These are phyloP conservation scores for Oryzias dopingdopingensis DNA, from an alignment of 2,797 vertebrate genomes.

Conservation along the genomic window DNA sequence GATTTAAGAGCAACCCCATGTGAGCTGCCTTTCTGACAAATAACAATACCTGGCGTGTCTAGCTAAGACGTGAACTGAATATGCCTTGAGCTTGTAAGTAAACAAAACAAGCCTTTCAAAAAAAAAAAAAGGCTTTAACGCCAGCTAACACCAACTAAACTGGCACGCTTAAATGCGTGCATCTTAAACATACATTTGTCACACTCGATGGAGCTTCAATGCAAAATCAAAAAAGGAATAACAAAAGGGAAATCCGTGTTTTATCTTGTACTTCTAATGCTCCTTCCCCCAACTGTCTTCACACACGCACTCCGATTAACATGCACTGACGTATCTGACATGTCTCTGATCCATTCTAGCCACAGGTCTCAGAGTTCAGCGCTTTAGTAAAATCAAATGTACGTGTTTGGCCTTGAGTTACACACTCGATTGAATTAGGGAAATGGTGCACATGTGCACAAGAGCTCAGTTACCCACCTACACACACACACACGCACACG, in stretches of 20 bases:
- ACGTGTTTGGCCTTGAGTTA: slow-evolving; percentile 71
- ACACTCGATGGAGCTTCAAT: slow-evolving; percentile 26
- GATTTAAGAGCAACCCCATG: slow-evolving; percentile 2
- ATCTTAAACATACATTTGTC: slow-evolving; percentile 25
- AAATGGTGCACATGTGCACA: slow-evolving; percentile 43
- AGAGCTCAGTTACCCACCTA: slow-evolving; percentile 15
- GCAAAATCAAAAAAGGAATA: slow-evolving; percentile 22
- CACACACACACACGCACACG: slow-evolving; percentile 10
- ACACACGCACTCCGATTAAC: slow-evolving; percentile 20
- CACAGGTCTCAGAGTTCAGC: slow-evolving; percentile 62
- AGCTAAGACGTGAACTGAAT: slow-evolving; percentile 9
- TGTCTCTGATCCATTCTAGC: slow-evolving; percentile 52
- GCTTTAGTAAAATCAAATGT: slow-evolving; percentile 70
- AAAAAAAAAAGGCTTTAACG: slow-evolving; percentile 13
- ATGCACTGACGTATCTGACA: slow-evolving; percentile 41
- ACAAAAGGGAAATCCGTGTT: slow-evolving; percentile 23
- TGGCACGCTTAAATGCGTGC: slow-evolving; percentile 25
- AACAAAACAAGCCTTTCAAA: slow-evolving; percentile 14
- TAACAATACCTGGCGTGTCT: slow-evolving; percentile 10
- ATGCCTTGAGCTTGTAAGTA: slow-evolving; percentile 13
- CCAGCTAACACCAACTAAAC: slow-evolving; percentile 10
- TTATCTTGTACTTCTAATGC: slow-evolving; percentile 5
- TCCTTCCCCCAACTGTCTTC: slow-evolving; percentile 6
- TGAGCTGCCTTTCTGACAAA: slow-evolving; percentile 6
- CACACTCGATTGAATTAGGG: slow-evolving; percentile 73